Base-by-base conservation (phyloP, 2,888 invertebrate species). In the Xiphydria camelus region DNA sequence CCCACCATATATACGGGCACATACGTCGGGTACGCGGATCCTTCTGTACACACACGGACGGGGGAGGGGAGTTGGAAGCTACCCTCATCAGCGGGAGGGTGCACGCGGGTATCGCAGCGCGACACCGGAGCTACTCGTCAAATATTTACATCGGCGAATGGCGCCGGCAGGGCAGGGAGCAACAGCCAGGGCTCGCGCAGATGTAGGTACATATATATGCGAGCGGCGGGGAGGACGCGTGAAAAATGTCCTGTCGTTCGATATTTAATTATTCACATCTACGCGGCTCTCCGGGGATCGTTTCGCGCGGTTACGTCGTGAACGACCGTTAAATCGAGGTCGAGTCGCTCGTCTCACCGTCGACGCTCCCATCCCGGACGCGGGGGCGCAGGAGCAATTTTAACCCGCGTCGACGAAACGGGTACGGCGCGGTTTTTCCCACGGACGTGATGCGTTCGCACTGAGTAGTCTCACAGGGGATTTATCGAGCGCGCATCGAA, bases 91-190 rank as follows among this genome's bases (percentile, higher is more conserved):
- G 49, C 12, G 15, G 29, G 6, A 9, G 12, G 12, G 29, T 15
- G 29, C n/a, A n/a, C 43, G 40, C 47, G 50, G 47, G 51, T 57
- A 61, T 55, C 51, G 52, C 49, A 7, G 15, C 51, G 45, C 49
- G 54, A 55, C 55, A 54, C 51, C 53, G 41, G 49, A 56, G 58
- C 51, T 61, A 52, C 59, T 62, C 53, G 47, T 61, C 59, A 64
- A 66, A 66, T 66, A 66, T 66, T 66, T 66, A 66, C 61, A 53
- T 45, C 42, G 35, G 46, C 46, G 17, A 55, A 64, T 29, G 58
- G 60, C 38, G 50, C 45, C 42, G 22, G n/a, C 12, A 39, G 15
- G 15, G 9, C 1, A 10, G 7, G 22, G 26, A 12, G 22, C n/a
- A n/a, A n/a, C n/a, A n/a, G n/a, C n/a, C 9, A 12, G 14, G 3